phyloP scores from a whole-genome alignment of 2,113 vertebrate genomes.

The Emydocephalus ijimae region DNA sequence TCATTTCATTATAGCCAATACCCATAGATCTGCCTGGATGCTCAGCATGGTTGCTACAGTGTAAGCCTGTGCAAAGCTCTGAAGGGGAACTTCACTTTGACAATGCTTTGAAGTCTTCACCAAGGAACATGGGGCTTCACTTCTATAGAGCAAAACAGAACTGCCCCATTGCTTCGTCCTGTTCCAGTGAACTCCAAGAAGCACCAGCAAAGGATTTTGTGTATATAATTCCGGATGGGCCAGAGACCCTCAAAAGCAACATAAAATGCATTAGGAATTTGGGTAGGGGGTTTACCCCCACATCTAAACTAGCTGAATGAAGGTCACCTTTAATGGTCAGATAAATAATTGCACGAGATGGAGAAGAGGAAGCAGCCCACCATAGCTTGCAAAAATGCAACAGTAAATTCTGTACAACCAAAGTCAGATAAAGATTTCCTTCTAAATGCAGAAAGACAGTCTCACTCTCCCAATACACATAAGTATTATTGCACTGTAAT shows the following conservation, averaged over 20 bases:
- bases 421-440: not conserved
- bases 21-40: not conserved
- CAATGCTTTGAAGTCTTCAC: not conserved
- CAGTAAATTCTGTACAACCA: not conserved
- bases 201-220: not conserved
- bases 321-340: not conserved
- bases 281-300: not conserved
- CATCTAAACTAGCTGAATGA: not conserved
- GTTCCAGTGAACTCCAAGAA: not conserved
- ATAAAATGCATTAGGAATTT: not conserved
- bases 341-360: not conserved
- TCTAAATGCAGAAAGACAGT: not conserved
- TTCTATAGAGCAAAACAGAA: not conserved
- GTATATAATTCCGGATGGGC: not conserved
- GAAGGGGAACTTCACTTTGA: not conserved
- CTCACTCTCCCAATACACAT: not conserved
- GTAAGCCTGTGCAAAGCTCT: not conserved
- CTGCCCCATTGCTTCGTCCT: not conserved
- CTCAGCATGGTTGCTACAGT: not conserved
- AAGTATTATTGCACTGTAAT: not conserved
- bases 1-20: not conserved
- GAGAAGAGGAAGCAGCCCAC: not conserved
- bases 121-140: not conserved
- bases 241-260: not conserved
- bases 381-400: not conserved